These are phyloP conservation scores for Drosophila repletoides DNA, from an alignment of 1,140 invertebrate genomes.

Conservation along the genomic window DNA sequence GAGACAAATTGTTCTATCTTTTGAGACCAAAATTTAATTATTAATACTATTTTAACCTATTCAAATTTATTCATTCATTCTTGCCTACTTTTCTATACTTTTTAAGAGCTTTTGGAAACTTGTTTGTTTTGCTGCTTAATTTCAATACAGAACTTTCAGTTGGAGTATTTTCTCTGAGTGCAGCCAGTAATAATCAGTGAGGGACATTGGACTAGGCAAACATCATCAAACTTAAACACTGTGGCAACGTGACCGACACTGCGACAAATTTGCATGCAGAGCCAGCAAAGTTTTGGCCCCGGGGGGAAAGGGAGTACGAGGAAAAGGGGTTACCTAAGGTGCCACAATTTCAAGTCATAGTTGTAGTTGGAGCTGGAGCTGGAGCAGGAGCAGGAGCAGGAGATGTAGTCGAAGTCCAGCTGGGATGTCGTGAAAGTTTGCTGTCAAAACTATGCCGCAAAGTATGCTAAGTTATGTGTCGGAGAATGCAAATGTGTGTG, in stretches of 20 bases:
- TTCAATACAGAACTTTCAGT: too few species aligned
- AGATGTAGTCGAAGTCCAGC: slow-evolving; percentile 19
- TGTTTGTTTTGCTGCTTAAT: too few species aligned
- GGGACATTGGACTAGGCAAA: slow-evolving; percentile 59
- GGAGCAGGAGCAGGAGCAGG: too few species aligned
- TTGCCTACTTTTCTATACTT: too few species aligned
- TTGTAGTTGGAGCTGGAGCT: too few species aligned
- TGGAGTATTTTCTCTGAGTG: too few species aligned
- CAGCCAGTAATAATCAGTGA: slow-evolving; percentile 53
- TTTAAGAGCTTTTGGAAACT: too few species aligned
- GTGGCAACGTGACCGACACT: slow-evolving; percentile 54
- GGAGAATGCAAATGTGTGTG: slow-evolving; percentile 14
- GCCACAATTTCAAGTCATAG: slow-evolving; percentile 28
- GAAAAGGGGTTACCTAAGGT: slow-evolving; percentile 1
- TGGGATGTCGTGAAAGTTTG: slow-evolving; percentile 38
- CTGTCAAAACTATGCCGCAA: slow-evolving; percentile 73
- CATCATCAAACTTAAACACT: slow-evolving; percentile 50
- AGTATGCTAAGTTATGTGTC: slow-evolving; percentile 70
- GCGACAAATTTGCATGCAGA: slow-evolving; percentile 54
- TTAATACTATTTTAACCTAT: too few species aligned
- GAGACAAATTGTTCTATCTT: slow-evolving; percentile 1
- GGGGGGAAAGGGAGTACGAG: background rate
- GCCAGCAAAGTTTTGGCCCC: slow-evolving; percentile 14
- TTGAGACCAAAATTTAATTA: too few species aligned
- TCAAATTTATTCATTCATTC: too few species aligned